A percentile compares a stretch with the other conserved stretches of the same genome.
Evolutionary conservation across 2,888 invertebrate genomes (phyloP).

Genomic region (Andrena chrysosceles): DNA sequence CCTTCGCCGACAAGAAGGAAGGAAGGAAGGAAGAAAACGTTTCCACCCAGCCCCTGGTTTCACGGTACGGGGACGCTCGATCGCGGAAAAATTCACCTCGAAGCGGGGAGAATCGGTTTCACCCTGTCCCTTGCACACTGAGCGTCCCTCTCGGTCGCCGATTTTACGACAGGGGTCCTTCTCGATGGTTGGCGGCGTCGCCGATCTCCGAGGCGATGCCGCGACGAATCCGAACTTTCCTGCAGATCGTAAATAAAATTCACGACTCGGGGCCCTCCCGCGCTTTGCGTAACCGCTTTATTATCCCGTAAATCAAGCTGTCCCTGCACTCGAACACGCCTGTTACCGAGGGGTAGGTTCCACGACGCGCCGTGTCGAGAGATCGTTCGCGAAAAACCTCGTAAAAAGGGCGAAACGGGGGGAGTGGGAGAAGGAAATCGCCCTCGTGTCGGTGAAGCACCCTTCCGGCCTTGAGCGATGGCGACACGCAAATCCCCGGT

Average conservation of each 20-base stretch:
- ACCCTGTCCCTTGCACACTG: background rate
- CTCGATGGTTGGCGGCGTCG: conserved; percentile 20
- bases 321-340: conserved; percentile 29
- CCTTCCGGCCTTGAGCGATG: conserved; percentile 12
- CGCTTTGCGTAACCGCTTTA: conserved; percentile 77
- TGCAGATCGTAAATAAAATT: conserved; percentile 76
- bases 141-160: background rate
- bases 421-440: conserved; percentile 6
- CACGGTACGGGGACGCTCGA: conserved; percentile 41
- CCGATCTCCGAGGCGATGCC: conserved; percentile 66
- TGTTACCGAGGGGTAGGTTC: conserved; percentile 40
- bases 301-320: conserved; percentile 76
- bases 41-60: conserved; percentile 15
- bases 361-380: conserved; percentile 16
- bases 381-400: conserved; percentile 26
- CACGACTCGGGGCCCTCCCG: conserved; percentile 62
- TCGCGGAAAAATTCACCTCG: conserved; percentile 21
- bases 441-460: background rate
- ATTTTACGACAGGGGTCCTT: conserved; percentile 44
- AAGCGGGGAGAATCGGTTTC: conserved; percentile 12
- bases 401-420: background rate
- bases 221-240: conserved; percentile 76
- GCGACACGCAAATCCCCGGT: conserved; percentile 33
- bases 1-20: background rate
- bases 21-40: conserved; percentile 32